Conservation (phyloP, 2,888 invertebrate species). For the Cephus runcator region DNA sequence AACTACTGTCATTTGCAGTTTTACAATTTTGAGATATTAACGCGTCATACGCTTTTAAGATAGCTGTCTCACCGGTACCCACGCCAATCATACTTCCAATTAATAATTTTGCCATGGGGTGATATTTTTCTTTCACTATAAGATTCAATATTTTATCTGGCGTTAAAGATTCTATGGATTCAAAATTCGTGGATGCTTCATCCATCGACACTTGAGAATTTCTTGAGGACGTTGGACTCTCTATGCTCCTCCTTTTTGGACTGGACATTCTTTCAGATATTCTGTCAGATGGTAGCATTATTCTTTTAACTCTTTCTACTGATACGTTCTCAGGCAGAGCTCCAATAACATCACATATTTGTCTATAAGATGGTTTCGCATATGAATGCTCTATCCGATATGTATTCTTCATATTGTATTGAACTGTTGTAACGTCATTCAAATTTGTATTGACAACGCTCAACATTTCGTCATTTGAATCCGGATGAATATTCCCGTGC, state of each 20-base stretch:
- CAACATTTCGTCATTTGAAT: not conserved
- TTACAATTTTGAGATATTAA: conserved; percentile 15
- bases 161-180: conserved; percentile 44
- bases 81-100: conserved; percentile 58
- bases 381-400: not conserved
- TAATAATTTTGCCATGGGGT: conserved; percentile 55
- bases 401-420: not conserved
- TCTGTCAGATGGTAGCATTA: not conserved
- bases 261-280: not conserved
- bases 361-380: not conserved
- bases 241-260: not conserved
- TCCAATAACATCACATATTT: not conserved
- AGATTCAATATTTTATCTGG: conserved; percentile 56
- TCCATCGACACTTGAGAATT: not conserved
- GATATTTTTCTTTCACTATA: conserved; percentile 50
- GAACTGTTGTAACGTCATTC: not conserved
- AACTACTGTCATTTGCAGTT: not conserved
- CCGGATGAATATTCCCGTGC: not conserved
- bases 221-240: conserved; percentile 7
- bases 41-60: conserved; percentile 42
- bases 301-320: not conserved
- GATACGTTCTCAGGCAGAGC: not conserved
- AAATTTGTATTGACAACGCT: not conserved
- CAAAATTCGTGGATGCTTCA: not conserved
- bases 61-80: conserved; percentile 44